These are phyloP conservation scores for Chrysopa pallens DNA, from an alignment of 1,140 invertebrate genomes.

Conservation along the genomic window DNA sequence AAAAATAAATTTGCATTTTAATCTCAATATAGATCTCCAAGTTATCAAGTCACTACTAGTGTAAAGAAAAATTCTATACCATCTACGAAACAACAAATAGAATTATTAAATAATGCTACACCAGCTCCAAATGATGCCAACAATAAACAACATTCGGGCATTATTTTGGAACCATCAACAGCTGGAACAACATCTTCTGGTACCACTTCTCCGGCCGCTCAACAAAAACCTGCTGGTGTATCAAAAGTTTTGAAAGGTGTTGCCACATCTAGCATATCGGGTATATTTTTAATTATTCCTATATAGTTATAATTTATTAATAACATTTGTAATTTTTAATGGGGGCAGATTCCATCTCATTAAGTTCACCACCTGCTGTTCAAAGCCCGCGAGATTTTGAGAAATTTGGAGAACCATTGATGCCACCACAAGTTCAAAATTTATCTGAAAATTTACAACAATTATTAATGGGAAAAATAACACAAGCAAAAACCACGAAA, in stretches of 20 bases:
- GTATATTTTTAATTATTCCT: conserved; percentile 14
- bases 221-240: conserved; percentile 15
- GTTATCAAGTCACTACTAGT: conserved; percentile 21
- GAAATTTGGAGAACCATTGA: conserved; percentile 8
- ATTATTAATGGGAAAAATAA: conserved; percentile 33
- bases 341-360: conserved; percentile 38
- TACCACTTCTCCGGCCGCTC: conserved; percentile 14
- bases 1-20: not conserved
- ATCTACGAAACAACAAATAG: conserved; percentile 23
- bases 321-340: conserved; percentile 4
- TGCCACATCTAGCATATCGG: conserved; percentile 31
- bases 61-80: conserved; percentile 10
- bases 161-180: conserved; percentile 19
- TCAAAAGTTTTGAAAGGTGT: conserved; percentile 24
- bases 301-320: not conserved
- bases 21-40: conserved; percentile 18
- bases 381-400: conserved; percentile 18
- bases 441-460: conserved; percentile 30
- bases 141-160: conserved; percentile 15
- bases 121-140: conserved; percentile 15
- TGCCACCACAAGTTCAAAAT: conserved; percentile 26
- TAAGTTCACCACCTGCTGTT: conserved; percentile 32
- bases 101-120: conserved; percentile 23
- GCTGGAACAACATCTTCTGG: conserved; percentile 17
- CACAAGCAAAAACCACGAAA: conserved; percentile 21